Base-by-base conservation (phyloP, 2,888 invertebrate genomes). In the Yponomeuta sedellus region DNA sequence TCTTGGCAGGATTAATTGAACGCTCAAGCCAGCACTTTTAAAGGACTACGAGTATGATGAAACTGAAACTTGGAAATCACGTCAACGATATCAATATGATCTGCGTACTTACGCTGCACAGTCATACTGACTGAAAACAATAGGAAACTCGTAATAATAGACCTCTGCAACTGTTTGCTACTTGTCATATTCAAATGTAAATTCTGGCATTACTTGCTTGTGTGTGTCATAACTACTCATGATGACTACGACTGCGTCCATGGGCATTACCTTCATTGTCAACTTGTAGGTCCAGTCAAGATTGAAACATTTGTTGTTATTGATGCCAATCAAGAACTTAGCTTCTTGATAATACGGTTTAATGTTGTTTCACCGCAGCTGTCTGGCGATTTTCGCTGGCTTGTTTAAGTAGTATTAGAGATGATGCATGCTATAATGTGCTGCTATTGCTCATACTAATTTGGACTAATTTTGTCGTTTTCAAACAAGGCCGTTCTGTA, bases 401-500 rank as follows among this genome's bases (percentile, higher is more conserved):
- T 34, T 34, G 34, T 34, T 34, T 34, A 34, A 34, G 34, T 34
- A 34, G 34, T 3, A 34, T 34, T 52, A 52, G 44, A 52, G 44
- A 52, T 52, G 44, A 52, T 52, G 44, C 44, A 52, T 52, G 44
- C 12, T 52, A 16, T 52, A 52, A 52, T 52, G 44, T 16, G 44
- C 44, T 4, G 16, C 16, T 52, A 52, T 52, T 52, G 44, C 44
- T 52, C 44, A 52, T 52, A 12, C 44, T 16, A 12, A 56, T 67
- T 39, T 64, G 57, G 65, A 12, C 44, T 12, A 12, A 56, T 67
- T 39, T 64, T 64, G 65, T 68, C 67, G 67, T 64, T 68, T 34
- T 44, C 67, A 67, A 68, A 68, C 68, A 68, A 67, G 57, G 64
- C 65, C 56, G 16, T 59, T 20, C 25, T 59, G 59, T 59, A 20